Evolutionary conservation across 2,113 vertebrate genomes (phyloP).

Genomic region (Zeus faber): DNA sequence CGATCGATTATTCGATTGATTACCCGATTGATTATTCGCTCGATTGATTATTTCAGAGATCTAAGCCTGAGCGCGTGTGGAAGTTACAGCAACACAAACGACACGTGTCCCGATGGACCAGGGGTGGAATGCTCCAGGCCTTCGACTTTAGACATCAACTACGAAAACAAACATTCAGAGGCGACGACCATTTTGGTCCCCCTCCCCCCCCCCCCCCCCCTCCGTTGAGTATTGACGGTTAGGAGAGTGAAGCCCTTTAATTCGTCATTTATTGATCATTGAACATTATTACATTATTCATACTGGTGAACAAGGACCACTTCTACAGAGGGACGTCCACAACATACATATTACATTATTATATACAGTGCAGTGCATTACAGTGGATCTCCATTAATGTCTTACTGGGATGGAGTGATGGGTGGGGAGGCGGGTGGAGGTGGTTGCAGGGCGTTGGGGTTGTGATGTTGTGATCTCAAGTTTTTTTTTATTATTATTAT

Average conservation of each 20-base stretch:
- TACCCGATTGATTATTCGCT: too few species aligned
- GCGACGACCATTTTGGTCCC: slow-evolving; percentile 17
- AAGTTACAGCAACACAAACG: too few species aligned
- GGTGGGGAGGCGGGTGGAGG: slow-evolving; percentile 23
- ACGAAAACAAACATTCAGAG: too few species aligned
- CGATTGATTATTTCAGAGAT: too few species aligned
- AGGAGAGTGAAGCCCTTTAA: slow-evolving; percentile 75
- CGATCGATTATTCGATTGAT: too few species aligned
- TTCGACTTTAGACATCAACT: too few species aligned
- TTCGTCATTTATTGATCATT: slow-evolving; percentile 75
- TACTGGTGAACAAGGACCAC: slow-evolving; percentile 76
- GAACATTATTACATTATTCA: slow-evolving; percentile 76
- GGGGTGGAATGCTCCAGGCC: too few species aligned
- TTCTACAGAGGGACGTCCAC: slow-evolving; percentile 76
- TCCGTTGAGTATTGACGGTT: slow-evolving; percentile 53
- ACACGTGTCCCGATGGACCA: too few species aligned
- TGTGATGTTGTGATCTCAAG: slow-evolving; percentile 54
- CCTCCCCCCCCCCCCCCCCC: too few species aligned
- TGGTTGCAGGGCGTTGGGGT: slow-evolving; percentile 23
- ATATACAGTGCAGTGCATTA: slow-evolving; percentile 78
- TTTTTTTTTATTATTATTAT: slow-evolving; percentile 47
- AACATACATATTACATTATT: slow-evolving; percentile 77
- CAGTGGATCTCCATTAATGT: slow-evolving; percentile 70
- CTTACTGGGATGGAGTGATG: slow-evolving; percentile 50
- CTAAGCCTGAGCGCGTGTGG: too few species aligned